phyloP scores from a whole-genome alignment of 1,140 invertebrate genomes.

The Drosophila nikananu region DNA sequence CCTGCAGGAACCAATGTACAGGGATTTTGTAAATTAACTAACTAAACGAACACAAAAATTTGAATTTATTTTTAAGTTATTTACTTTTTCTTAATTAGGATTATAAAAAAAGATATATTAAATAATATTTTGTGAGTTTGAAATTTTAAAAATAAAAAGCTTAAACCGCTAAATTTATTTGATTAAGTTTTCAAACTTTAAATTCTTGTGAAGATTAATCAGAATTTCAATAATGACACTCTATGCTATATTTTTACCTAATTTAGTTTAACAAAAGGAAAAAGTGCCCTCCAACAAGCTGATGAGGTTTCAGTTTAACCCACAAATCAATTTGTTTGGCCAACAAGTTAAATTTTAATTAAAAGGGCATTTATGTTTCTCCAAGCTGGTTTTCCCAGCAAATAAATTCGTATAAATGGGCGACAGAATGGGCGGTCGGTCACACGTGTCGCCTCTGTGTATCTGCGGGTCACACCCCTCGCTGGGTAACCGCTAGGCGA shows the following conservation, averaged over 20 bases:
- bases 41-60: too few species aligned
- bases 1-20: too few species aligned
- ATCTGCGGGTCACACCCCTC: constrained; percentile 47
- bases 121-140: too few species aligned
- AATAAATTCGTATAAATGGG: constrained; percentile 9
- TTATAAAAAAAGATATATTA: too few species aligned
- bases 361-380: not conserved
- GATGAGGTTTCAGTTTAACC: not conserved
- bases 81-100: not conserved
- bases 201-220: too few species aligned
- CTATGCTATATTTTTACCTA: not conserved
- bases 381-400: not conserved
- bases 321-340: not conserved
- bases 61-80: not conserved
- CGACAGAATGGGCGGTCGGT: constrained; percentile 1
- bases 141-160: too few species aligned
- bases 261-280: too few species aligned
- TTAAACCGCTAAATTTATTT: too few species aligned
- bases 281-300: not conserved
- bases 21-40: not conserved
- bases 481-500: not conserved
- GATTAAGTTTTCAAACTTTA: too few species aligned
- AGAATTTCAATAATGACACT: not conserved
- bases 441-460: constrained; percentile 45
- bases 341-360: not conserved